phyloP scores from a whole-genome alignment of 2,888 invertebrate genomes.

The Poecilus cupreus region DNA sequence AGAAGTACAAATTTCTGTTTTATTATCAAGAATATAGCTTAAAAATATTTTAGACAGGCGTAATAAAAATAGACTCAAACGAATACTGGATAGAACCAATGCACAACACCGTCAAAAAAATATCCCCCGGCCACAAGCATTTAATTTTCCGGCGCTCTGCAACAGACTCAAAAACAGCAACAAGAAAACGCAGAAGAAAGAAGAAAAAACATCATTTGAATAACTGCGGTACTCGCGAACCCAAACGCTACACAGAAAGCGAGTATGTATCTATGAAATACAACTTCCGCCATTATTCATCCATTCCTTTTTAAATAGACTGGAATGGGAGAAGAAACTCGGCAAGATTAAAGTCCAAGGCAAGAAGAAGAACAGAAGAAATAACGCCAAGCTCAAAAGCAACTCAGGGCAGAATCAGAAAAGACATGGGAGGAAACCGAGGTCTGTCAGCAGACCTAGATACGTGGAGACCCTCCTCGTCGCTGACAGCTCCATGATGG shows the following conservation, averaged over 20 bases:
- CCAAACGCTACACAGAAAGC: conserved; percentile 74
- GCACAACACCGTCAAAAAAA: conserved; percentile 72
- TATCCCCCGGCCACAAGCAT: conserved; percentile 77
- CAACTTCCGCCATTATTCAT: conserved; percentile 37
- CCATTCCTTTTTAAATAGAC: conserved; percentile 67
- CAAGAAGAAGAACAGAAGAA: conserved; percentile 66
- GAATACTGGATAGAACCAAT: conserved; percentile 85
- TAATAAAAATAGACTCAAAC: conserved; percentile 79
- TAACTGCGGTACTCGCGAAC: conserved; percentile 77
- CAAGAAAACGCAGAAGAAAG: conserved; percentile 71
- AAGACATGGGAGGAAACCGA: conserved; percentile 68
- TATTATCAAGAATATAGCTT: not conserved
- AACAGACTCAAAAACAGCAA: conserved; percentile 71
- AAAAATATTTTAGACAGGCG: conserved; percentile 77
- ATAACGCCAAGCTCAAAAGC: conserved; percentile 69
- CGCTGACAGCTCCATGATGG: conserved; percentile 90
- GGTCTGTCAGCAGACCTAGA: conserved; percentile 84
- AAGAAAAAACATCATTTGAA: conserved; percentile 74
- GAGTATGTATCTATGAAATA: conserved; percentile 66
- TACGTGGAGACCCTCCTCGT: conserved; percentile 92
- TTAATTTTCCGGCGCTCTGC: conserved; percentile 82
- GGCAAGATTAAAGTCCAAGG: conserved; percentile 74
- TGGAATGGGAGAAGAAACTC: conserved; percentile 78
- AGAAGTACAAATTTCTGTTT: not conserved
- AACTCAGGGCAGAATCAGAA: conserved; percentile 70